These are phyloP conservation scores for Crotalus tigris DNA, from an alignment of 2,113 vertebrate species.

Conservation along the genomic window DNA sequence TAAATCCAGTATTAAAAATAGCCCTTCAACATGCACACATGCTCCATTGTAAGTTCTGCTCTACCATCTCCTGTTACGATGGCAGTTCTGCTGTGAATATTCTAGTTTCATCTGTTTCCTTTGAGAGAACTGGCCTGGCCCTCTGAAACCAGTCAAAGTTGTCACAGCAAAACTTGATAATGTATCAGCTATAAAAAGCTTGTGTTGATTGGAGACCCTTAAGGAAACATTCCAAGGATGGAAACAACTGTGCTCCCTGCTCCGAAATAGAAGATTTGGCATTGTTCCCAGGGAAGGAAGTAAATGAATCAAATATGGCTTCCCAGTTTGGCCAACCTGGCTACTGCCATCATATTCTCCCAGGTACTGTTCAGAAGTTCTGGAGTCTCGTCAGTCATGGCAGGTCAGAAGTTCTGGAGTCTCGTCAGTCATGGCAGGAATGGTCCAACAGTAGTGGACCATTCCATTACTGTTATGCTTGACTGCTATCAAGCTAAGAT, in stretches of 20 bases:
- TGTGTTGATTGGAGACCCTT: slow-evolving; percentile 47
- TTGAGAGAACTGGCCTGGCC: slow-evolving; percentile 44
- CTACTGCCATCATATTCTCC: background rate
- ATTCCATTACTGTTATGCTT: no score
- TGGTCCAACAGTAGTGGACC: no score
- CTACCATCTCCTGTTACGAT: slow-evolving; percentile 36
- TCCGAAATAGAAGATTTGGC: slow-evolving; percentile 31
- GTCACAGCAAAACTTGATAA: slow-evolving; percentile 45
- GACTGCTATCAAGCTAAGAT: background rate
- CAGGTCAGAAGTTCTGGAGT: background rate
- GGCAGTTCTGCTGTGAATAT: slow-evolving; percentile 48
- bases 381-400: no score
- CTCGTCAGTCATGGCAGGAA: no score
- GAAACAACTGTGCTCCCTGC: slow-evolving; percentile 41
- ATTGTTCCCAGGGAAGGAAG: slow-evolving; percentile 25
- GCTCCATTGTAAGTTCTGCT: slow-evolving; percentile 18
- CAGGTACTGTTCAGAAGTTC: background rate
- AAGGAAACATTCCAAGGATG: slow-evolving; percentile 47
- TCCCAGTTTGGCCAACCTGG: background rate
- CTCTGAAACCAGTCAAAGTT: slow-evolving; percentile 37
- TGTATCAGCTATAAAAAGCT: slow-evolving; percentile 45
- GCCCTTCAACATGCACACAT: background rate
- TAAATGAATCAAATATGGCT: background rate
- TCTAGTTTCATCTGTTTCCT: slow-evolving; percentile 49
- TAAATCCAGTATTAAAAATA: slow-evolving; percentile 31